A percentile compares a stretch with the other conserved stretches of the same genome.
Evolutionary conservation across 2,888 invertebrate genomes (phyloP).

Genomic region (Mechanitis mazaeus): DNA sequence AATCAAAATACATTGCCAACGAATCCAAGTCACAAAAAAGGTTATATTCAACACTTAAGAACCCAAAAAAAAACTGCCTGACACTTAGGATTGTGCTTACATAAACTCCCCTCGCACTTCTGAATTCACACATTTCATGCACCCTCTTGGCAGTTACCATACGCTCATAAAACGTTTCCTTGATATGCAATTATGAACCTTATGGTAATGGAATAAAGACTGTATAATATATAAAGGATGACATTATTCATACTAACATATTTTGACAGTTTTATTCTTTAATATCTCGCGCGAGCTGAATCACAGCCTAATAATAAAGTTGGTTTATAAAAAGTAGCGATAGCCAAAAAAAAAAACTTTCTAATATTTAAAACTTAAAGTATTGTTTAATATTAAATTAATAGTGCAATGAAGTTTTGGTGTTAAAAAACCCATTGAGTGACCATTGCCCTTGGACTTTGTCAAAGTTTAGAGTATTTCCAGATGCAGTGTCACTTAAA

Average conservation of each 20-base stretch:
- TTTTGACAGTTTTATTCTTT: conserved; percentile 67
- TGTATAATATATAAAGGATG: conserved; percentile 31
- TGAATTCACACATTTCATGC: conserved; percentile 23
- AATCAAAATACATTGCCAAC: conserved; percentile 1
- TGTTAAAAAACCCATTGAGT: too few relatives aligned
- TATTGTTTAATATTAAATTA: background rate
- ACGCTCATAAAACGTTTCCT: conserved; percentile 28
- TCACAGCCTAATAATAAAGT: conserved; percentile 1
- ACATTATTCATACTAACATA: conserved; percentile 61
- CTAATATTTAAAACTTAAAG: background rate
- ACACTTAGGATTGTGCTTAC: conserved; percentile 25
- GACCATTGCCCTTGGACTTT: too few relatives aligned
- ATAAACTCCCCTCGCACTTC: conserved; percentile 15
- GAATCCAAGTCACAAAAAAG: conserved; percentile 9
- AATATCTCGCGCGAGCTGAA: conserved; percentile 34
- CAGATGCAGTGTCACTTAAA: too few relatives aligned
- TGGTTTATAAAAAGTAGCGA: background rate
- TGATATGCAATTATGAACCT: conserved; percentile 10
- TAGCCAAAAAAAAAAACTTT: background rate
- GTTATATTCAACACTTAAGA: conserved; percentile 17
- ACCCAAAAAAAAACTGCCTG: conserved; percentile 22
- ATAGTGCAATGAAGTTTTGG: too few relatives aligned
- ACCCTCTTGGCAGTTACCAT: conserved; percentile 27
- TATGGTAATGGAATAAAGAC: background rate
- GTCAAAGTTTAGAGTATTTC: too few relatives aligned